These are phyloP conservation scores for Prunella fulvescens DNA, from an alignment of 2,113 vertebrate genomes.

Conservation along the genomic window DNA sequence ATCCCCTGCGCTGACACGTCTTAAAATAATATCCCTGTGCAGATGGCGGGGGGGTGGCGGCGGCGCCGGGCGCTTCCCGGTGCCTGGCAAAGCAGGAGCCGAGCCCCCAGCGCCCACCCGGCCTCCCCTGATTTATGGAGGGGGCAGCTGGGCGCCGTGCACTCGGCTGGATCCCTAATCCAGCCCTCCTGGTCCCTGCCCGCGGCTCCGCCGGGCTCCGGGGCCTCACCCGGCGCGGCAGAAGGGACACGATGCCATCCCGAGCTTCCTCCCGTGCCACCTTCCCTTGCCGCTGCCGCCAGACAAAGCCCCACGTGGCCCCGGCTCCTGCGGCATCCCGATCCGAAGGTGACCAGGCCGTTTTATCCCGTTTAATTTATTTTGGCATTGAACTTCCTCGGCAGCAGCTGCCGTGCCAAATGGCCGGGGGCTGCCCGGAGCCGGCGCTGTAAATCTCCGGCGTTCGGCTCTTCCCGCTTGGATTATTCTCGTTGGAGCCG, in stretches of 20 bases:
- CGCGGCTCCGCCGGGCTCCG: neutral
- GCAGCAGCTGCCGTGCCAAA: slow-evolving; percentile 50
- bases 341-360: neutral
- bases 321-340: neutral
- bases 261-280: neutral
- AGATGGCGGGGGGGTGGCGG: slow-evolving; percentile 19
- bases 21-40: slow-evolving; percentile 30
- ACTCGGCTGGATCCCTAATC: neutral
- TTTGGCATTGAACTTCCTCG: neutral
- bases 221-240: neutral
- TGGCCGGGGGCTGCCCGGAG: neutral
- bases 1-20: slow-evolving; percentile 16
- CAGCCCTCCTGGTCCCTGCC: neutral
- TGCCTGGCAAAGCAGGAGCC: neutral
- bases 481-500: neutral
- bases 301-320: neutral
- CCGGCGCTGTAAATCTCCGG: slow-evolving; percentile 6
- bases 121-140: neutral
- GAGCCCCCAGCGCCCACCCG: neutral
- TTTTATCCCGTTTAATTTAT: neutral
- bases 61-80: neutral
- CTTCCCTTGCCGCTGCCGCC: neutral
- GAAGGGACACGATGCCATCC: neutral
- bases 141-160: neutral
- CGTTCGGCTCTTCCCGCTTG: neutral